Evolutionary conservation across 2,113 vertebrate species (phyloP).

Genomic region (Garra rufa): DNA sequence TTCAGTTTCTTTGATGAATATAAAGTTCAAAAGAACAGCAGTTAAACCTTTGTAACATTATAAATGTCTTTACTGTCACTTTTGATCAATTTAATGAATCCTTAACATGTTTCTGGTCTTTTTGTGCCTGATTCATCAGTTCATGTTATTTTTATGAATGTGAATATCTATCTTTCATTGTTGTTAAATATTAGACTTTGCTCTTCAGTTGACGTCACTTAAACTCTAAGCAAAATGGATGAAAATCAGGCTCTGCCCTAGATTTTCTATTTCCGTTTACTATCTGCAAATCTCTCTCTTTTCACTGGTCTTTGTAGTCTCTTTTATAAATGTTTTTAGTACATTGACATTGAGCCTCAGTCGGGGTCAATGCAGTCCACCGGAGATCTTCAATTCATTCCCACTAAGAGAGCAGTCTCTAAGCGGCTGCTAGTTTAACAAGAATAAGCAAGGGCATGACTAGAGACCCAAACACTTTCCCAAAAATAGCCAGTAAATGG

Average conservation of each 20-base stretch:
- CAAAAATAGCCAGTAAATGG: neutral
- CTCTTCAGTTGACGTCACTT: neutral
- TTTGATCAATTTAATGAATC: neutral
- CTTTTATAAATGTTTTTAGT: neutral
- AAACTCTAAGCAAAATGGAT: neutral
- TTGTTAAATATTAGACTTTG: neutral
- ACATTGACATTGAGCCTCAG: neutral
- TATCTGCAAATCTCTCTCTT: neutral
- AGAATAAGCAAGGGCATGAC: slow-evolving; percentile 8
- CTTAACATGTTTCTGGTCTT: neutral
- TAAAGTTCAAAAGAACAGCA: neutral
- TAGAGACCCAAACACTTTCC: slow-evolving; percentile 23
- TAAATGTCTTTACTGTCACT: neutral
- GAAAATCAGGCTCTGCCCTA: neutral
- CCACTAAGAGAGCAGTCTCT: neutral
- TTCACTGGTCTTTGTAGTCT: slow-evolving; percentile 32
- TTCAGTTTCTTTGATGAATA: neutral
- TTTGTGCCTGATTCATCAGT: neutral
- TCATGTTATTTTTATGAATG: neutral
- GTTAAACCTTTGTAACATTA: neutral
- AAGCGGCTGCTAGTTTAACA: neutral
- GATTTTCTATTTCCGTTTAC: neutral
- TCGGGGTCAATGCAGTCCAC: neutral
- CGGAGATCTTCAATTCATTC: slow-evolving; percentile 6
- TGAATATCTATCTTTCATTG: neutral